A percentile compares a stretch with the other conserved stretches of the same genome.
Conservation (phyloP, 1,140 invertebrate genomes). For the Drosophila bifasciata region DNA sequence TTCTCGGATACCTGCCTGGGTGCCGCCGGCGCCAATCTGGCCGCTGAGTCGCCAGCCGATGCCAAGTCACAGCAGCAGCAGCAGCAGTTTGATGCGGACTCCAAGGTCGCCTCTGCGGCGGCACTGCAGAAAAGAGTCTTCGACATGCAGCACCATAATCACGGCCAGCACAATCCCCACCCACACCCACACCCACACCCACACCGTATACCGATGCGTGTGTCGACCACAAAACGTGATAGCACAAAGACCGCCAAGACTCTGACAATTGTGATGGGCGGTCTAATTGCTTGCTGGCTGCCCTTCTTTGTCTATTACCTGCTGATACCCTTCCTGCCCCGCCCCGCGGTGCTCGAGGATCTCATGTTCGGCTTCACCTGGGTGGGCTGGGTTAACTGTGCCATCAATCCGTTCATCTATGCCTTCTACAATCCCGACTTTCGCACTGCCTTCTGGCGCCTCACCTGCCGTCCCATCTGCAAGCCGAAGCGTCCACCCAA, state of each 20-base stretch:
- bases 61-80: conserved; percentile 14
- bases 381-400: conserved; percentile 97
- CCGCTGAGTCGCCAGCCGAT: conserved; percentile 4
- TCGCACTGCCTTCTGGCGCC: conserved; percentile 91
- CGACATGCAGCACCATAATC: conserved; percentile 33
- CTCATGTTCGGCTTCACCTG: conserved; percentile 94
- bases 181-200: too few species aligned
- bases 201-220: conserved; percentile 84
- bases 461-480: conserved; percentile 86
- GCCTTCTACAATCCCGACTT: conserved; percentile 93
- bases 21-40: conserved; percentile 12
- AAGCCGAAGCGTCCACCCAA: conserved; percentile 74
- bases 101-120: background rate
- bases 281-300: conserved; percentile 95
- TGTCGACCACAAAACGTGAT: conserved; percentile 89
- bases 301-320: conserved; percentile 95
- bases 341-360: conserved; percentile 85
- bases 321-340: conserved; percentile 89
- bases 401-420: conserved; percentile 94
- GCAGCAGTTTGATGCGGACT: background rate
- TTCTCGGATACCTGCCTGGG: conserved; percentile 67
- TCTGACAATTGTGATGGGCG: conserved; percentile 95
- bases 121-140: conserved; percentile 7
- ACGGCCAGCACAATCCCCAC: conserved; percentile 47
- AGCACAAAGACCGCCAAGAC: conserved; percentile 94